A percentile compares a stretch with the other conserved stretches of the same genome.
Evolutionary conservation across 1,140 invertebrate genomes (phyloP).

Genomic region (Charaxes varanes): DNA sequence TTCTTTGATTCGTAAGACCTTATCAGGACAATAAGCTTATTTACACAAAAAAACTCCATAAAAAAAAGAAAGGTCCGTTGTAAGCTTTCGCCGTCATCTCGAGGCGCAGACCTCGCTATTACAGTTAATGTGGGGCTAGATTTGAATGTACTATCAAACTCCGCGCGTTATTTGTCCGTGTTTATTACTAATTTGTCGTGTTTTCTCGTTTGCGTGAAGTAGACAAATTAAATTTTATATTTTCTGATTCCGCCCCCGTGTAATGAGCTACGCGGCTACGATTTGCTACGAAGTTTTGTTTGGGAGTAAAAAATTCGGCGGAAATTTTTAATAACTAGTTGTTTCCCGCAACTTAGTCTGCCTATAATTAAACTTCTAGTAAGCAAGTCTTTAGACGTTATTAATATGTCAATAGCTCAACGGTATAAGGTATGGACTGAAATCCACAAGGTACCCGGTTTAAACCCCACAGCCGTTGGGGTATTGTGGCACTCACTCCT

Average conservation of each 20-base stretch:
- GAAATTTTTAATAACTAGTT: too few species aligned
- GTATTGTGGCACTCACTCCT: too few species aligned
- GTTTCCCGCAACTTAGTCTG: too few species aligned
- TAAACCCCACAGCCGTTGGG: too few species aligned
- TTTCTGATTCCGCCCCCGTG: constrained; percentile 18
- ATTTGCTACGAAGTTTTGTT: constrained; percentile 27
- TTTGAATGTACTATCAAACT: constrained; percentile 72
- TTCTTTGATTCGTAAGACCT: too few species aligned
- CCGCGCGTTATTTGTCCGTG: constrained; percentile 55
- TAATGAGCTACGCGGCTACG: constrained; percentile 31
- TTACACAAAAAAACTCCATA: not conserved
- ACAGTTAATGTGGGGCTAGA: constrained; percentile 62
- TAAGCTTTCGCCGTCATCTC: constrained; percentile 36
- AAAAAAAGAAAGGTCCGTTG: constrained; percentile 20
- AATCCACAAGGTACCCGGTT: too few species aligned
- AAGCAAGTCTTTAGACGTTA: too few species aligned
- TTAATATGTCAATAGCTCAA: too few species aligned
- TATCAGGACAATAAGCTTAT: too few species aligned
- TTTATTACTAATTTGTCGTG: constrained; percentile 66
- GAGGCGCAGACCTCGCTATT: constrained; percentile 56
- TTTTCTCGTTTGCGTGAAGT: constrained; percentile 52
- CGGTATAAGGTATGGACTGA: too few species aligned
- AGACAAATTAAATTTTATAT: constrained; percentile 49
- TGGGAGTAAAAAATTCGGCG: too few species aligned
- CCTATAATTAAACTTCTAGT: too few species aligned